A percentile compares a stretch with the other conserved stretches of the same genome.
phyloP scores from a whole-genome alignment of 2,113 vertebrate species.

The Anarrhichthys ocellatus region DNA sequence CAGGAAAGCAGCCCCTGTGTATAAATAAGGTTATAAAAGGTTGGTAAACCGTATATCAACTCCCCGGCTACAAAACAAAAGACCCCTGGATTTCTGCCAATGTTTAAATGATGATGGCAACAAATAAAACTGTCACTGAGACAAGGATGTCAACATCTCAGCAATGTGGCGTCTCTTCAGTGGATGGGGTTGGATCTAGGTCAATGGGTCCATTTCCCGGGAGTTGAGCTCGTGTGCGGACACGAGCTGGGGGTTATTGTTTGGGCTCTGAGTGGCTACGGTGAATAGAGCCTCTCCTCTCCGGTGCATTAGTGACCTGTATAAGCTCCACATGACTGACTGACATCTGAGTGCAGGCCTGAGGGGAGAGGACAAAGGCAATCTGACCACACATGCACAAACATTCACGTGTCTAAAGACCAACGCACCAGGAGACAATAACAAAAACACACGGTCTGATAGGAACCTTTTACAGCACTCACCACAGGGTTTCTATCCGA shows the following conservation, averaged over 20 bases:
- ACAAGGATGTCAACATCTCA: slow-evolving; percentile 46
- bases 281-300: slow-evolving; percentile 60
- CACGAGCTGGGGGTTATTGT: slow-evolving; percentile 57
- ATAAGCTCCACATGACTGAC: slow-evolving; percentile 69
- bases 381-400: slow-evolving; percentile 57
- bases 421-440: slow-evolving; percentile 51
- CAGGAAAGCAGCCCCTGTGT: not conserved
- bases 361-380: slow-evolving; percentile 71
- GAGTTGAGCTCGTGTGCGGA: slow-evolving; percentile 55
- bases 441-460: slow-evolving; percentile 54
- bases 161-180: slow-evolving; percentile 18
- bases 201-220: slow-evolving; percentile 74
- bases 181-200: slow-evolving; percentile 66
- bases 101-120: slow-evolving; percentile 15
- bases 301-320: slow-evolving; percentile 77
- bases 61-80: not conserved
- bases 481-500: slow-evolving; percentile 32
- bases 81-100: not conserved
- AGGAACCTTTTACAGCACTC: slow-evolving; percentile 54
- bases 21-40: not conserved
- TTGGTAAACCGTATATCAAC: not conserved
- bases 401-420: slow-evolving; percentile 52
- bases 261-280: slow-evolving; percentile 56
- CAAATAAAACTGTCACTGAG: slow-evolving; percentile 16
- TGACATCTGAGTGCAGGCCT: slow-evolving; percentile 74